Percentiles rank a stretch among this genome's conserved stretches.
phyloP scores from a whole-genome alignment of 2,888 invertebrate species.

The Hartigia nigra region DNA sequence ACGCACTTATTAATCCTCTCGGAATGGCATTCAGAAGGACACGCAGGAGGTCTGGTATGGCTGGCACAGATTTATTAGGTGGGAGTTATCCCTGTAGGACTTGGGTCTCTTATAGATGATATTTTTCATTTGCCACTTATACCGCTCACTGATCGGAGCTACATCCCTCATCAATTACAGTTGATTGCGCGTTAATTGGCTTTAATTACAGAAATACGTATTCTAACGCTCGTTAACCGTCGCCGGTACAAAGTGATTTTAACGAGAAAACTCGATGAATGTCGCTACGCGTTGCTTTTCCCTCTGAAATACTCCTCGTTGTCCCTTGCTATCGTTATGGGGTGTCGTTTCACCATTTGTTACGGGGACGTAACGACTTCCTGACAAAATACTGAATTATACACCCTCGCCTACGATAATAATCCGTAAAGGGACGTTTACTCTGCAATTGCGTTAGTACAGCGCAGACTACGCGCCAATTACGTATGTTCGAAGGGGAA shows the following conservation, averaged over 20 bases:
- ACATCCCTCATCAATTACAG: constrained; percentile 47
- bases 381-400: background rate
- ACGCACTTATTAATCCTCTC: constrained; percentile 39
- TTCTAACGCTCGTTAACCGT: constrained; percentile 36
- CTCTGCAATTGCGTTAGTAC: background rate
- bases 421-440: background rate
- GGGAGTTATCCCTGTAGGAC: background rate
- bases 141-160: constrained; percentile 18
- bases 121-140: background rate
- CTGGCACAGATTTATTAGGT: background rate
- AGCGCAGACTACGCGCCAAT: background rate
- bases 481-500: background rate
- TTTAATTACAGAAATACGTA: constrained; percentile 49
- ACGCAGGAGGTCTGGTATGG: background rate
- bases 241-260: constrained; percentile 31
- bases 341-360: background rate
- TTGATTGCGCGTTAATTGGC: constrained; percentile 46
- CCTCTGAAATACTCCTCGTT: background rate
- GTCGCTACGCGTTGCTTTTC: background rate
- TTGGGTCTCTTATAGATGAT: background rate
- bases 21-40: constrained; percentile 13
- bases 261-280: background rate
- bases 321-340: background rate
- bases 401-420: background rate
- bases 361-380: background rate